phyloP scores from a whole-genome alignment of 2,888 invertebrate species.

The Drosophila picticornis region DNA sequence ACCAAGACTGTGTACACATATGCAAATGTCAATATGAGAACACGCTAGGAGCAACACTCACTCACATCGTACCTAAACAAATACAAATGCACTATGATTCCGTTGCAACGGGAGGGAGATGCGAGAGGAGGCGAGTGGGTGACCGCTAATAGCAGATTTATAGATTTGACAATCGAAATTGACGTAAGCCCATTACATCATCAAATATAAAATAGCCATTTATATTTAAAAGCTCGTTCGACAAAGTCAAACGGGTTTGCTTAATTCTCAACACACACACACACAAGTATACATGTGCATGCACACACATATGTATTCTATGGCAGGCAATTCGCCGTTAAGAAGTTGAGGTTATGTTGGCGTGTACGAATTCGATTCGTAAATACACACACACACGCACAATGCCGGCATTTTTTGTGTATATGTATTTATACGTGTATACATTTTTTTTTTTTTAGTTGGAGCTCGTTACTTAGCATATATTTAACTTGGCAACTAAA shows the following conservation, averaged over 20 bases:
- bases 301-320: conserved; percentile 11
- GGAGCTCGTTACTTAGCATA: conserved; percentile 17
- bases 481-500: conserved; percentile 44
- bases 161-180: conserved; percentile 41
- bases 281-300: conserved; percentile 8
- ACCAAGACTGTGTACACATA: conserved; percentile 28
- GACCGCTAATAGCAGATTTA: conserved; percentile 27
- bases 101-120: conserved; percentile 28
- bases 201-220: conserved; percentile 49
- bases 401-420: conserved; percentile 64
- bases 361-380: conserved; percentile 53
- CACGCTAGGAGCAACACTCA: neutral
- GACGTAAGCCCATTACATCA: conserved; percentile 69
- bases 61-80: neutral
- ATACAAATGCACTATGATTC: conserved; percentile 7
- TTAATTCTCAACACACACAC: conserved; percentile 44
- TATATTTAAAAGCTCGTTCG: conserved; percentile 52
- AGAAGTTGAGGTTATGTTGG: conserved; percentile 56
- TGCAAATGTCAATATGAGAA: conserved; percentile 9
- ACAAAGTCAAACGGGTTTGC: conserved; percentile 72
- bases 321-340: conserved; percentile 20
- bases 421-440: conserved; percentile 9
- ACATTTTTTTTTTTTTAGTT: conserved; percentile 13
- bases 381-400: conserved; percentile 25
- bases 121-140: conserved; percentile 9